These are phyloP conservation scores for Pungitius pungitius DNA, from an alignment of 2,113 vertebrate genomes.

Conservation along the genomic window DNA sequence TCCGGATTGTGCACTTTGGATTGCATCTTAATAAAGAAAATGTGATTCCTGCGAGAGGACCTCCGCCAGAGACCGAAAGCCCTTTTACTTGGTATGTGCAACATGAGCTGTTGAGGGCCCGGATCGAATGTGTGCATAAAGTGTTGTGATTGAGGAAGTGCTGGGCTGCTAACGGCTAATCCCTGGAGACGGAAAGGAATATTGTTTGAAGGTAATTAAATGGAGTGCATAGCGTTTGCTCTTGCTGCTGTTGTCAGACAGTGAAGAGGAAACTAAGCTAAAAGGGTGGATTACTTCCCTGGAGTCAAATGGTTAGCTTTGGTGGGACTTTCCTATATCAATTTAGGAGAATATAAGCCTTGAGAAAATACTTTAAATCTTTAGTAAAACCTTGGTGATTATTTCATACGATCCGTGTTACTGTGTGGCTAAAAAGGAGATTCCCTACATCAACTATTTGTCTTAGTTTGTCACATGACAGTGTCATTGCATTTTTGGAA, in stretches of 20 bases:
- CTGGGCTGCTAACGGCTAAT: neutral
- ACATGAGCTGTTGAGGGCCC: neutral
- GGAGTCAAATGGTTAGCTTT: neutral
- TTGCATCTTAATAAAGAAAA: constrained; percentile 5
- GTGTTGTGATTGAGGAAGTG: neutral
- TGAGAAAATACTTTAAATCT: constrained; percentile 7
- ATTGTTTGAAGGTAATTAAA: neutral
- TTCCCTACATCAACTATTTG: constrained; percentile 48
- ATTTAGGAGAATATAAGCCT: neutral
- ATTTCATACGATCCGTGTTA: constrained; percentile 8
- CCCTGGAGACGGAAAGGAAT: neutral
- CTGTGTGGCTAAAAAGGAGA: neutral
- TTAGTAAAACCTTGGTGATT: neutral
- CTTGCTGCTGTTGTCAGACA: neutral
- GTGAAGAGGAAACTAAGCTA: constrained; percentile 3
- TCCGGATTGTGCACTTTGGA: neutral
- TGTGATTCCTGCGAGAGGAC: neutral
- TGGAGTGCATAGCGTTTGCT: neutral
- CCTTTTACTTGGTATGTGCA: neutral
- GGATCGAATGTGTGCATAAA: neutral
- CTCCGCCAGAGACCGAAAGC: neutral
- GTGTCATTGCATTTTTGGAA: constrained; percentile 56
- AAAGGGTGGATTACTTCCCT: neutral
- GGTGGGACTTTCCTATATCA: neutral
- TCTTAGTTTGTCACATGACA: constrained; percentile 46